phyloP scores from a whole-genome alignment of 2,113 vertebrate species.

The Tachycineta bicolor region DNA sequence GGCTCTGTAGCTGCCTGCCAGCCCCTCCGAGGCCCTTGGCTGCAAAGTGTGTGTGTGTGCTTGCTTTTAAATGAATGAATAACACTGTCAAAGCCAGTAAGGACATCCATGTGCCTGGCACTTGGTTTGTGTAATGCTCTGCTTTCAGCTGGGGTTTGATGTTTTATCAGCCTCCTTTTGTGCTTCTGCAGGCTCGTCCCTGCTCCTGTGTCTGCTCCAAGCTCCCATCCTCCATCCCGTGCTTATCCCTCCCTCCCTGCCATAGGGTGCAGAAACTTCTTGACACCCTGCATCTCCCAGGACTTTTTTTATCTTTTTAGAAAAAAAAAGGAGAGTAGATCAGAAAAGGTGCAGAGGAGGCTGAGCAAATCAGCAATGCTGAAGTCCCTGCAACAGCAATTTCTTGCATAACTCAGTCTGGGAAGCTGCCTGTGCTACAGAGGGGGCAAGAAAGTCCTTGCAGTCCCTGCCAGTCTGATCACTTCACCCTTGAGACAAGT shows the following conservation, averaged over 20 bases:
- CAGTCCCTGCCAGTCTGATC: neutral
- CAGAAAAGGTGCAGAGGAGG: neutral
- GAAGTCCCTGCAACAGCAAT: neutral
- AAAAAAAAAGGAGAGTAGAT: neutral
- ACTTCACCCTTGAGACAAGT: neutral
- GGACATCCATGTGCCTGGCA: neutral
- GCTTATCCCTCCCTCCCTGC: neutral
- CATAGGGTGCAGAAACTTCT: neutral
- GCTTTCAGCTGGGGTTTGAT: neutral
- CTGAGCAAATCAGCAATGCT: neutral
- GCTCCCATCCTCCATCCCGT: rapidly evolving
- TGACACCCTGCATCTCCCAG: neutral
- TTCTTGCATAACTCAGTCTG: neutral
- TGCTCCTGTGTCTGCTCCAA: neutral
- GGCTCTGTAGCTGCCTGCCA: neutral
- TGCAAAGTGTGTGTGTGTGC: neutral
- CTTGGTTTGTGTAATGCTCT: neutral
- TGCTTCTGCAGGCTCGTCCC: neutral
- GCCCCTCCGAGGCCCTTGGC: neutral
- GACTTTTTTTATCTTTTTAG: neutral
- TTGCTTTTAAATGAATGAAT: neutral
- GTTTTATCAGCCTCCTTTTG: neutral
- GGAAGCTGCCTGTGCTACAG: neutral
- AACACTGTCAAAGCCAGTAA: neutral
- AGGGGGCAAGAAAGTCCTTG: neutral